Evolutionary conservation across 2,113 vertebrate genomes (phyloP).

Genomic region (Morone saxatilis): DNA sequence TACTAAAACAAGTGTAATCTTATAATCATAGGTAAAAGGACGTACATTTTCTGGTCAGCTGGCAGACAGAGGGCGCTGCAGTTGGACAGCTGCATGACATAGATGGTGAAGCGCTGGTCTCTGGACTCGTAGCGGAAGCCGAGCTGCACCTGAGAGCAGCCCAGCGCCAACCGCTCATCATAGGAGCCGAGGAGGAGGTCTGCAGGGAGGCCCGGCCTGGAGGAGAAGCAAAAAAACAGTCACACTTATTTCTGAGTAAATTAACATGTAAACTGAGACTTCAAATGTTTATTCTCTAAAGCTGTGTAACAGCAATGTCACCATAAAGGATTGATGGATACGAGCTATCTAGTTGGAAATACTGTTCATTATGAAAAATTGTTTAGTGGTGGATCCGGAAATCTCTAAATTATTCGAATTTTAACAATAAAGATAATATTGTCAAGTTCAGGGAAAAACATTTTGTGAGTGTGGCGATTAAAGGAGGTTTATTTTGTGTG

Average conservation of each 20-base stretch:
- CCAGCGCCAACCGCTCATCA: slow-evolving; percentile 80
- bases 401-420: too few species aligned
- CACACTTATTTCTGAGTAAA: not conserved
- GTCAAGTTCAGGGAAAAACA: too few species aligned
- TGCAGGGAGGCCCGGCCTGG: slow-evolving; percentile 72
- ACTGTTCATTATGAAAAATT: too few species aligned
- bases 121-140: slow-evolving; percentile 93
- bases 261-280: not conserved
- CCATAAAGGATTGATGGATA: too few species aligned
- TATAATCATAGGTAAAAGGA: too few species aligned
- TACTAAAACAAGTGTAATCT: not conserved
- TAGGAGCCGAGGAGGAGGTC: slow-evolving; percentile 83
- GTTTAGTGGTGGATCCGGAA: too few species aligned
- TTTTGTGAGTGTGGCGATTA: too few species aligned
- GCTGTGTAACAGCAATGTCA: not conserved
- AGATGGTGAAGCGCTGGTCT: slow-evolving; percentile 92
- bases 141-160: slow-evolving; percentile 91
- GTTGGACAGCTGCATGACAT: slow-evolving; percentile 90
- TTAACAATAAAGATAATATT: not conserved
- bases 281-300: not conserved
- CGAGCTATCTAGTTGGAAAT: too few species aligned
- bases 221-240: not conserved
- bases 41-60: slow-evolving; percentile 88
- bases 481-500: too few species aligned
- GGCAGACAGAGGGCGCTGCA: slow-evolving; percentile 87